Base-by-base conservation (phyloP, 2,888 invertebrate species). In the Meghimatium bilineatum region DNA sequence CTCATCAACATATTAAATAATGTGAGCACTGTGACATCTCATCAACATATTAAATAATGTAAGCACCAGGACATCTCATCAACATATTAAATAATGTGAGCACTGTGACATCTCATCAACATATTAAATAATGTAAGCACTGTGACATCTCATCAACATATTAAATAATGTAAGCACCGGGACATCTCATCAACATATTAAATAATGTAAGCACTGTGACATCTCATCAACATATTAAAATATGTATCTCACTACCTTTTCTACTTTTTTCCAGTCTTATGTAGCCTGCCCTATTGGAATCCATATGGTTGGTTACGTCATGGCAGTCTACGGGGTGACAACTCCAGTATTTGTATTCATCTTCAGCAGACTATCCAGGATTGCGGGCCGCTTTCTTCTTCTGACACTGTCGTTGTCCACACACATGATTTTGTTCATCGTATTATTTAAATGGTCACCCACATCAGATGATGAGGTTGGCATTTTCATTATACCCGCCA, bases 281-380 rank as follows among this genome's bases (percentile, higher is more conserved):
- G 88, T 91, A 72, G 89, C 90, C 83, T 91, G 91, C 77, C 89
- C 90, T 23, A 79, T 90, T 10, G 91, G 91, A 1, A 88, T 91
- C 66, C 88, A 89, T 83, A 89, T 88, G 86, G 87, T 91, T 66
- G 91, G 91, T 1, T 91, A 89, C 83, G 89, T 91, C 32, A 90
- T 90, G 90, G 90, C 90, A 10, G 67, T 88, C 14, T 90, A 90
- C 69, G 91, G 91, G 8, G 88, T 82, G 0, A 88, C 90, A 14
- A 90, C 90, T 0, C 89, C 90, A 20, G 56, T 88, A 12, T 90
- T 88, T 78, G 88, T 90, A 10, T 86, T 91, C 56, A 20, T 88
- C 23, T 84, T 90, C 78, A 88, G 87, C 79, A 87, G 88, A 0
- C 69, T 90, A 36, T 88, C 89, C 1, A 88, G 89, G 60, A 87